phyloP scores from a whole-genome alignment of 53 echinoderm and acorn worm species.

The Henricia sp. region DNA sequence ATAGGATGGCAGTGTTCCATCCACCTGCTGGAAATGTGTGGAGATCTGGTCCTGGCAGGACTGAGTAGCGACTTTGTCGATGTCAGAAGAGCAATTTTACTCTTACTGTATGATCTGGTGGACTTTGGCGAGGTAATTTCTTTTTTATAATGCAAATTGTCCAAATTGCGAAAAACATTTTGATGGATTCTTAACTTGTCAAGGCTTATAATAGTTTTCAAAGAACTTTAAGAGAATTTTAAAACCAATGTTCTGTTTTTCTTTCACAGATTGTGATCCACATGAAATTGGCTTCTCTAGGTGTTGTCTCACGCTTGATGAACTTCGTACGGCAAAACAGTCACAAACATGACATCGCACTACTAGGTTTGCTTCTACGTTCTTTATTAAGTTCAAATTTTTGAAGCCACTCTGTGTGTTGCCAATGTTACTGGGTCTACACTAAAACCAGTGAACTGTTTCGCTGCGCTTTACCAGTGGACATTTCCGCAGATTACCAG shows the following conservation, averaged over 20 bases:
- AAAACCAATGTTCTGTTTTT: neutral
- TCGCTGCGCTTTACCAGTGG: too few species aligned
- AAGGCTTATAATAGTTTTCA: too few species aligned
- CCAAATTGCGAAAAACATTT: too few species aligned
- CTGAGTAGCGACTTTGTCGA: slow-evolving; percentile 8
- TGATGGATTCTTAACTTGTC: too few species aligned
- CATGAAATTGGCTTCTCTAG: slow-evolving; percentile 73
- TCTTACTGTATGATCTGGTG: slow-evolving; percentile 64
- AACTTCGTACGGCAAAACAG: slow-evolving; percentile 37
- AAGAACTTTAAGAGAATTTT: too few species aligned
- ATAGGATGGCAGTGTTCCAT: slow-evolving; percentile 72
- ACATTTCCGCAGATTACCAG: too few species aligned
- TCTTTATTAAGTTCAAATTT: too few species aligned
- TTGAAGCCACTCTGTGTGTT: too few species aligned
- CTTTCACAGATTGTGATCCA: slow-evolving; percentile 66
- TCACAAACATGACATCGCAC: slow-evolving; percentile 21
- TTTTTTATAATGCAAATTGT: too few species aligned
- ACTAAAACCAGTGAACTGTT: too few species aligned
- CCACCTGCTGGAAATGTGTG: slow-evolving; percentile 54
- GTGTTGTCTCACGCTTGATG: slow-evolving; percentile 64
- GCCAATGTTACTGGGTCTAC: too few species aligned
- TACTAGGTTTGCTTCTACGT: slow-evolving; percentile 57
- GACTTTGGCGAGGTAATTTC: slow-evolving; percentile 72
- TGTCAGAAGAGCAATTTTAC: slow-evolving; percentile 26
- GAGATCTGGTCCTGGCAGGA: slow-evolving; percentile 10